Evolutionary conservation across 2,888 invertebrate genomes (phyloP).

Genomic region (Agrenia bidenticulata): DNA sequence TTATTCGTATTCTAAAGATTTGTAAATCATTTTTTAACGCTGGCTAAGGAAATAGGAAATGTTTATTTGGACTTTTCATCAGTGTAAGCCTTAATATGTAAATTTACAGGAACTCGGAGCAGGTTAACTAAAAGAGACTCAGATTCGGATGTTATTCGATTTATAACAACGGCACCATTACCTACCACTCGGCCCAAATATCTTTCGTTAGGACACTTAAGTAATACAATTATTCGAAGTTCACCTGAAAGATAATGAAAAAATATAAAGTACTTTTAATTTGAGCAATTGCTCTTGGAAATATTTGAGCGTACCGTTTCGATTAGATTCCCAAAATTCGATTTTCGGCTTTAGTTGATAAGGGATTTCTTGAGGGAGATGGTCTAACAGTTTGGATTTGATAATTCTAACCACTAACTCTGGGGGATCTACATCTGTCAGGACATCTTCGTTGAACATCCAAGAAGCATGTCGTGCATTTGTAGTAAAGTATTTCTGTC

Average conservation of each 20-base stretch:
- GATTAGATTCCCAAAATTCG: conserved; percentile 61
- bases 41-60: too few relatives aligned
- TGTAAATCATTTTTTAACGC: too few relatives aligned
- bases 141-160: conserved; percentile 67
- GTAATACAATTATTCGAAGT: conserved; percentile 63
- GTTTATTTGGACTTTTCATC: conserved; percentile 1
- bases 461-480: conserved; percentile 69
- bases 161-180: conserved; percentile 67
- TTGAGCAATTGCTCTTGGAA: too few relatives aligned
- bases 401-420: conserved; percentile 72
- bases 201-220: conserved; percentile 66
- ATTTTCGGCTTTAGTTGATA: conserved; percentile 69
- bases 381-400: conserved; percentile 79
- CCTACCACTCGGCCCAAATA: conserved; percentile 70
- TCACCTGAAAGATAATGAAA: conserved; percentile 57
- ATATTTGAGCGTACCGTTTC: conserved; percentile 39
- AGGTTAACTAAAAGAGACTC: conserved; percentile 67
- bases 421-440: conserved; percentile 74
- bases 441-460: conserved; percentile 67
- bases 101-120: conserved; percentile 65
- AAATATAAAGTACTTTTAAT: too few relatives aligned
- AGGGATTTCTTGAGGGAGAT: conserved; percentile 81
- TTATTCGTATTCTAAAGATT: too few relatives aligned
- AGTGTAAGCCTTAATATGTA: conserved; percentile 55
- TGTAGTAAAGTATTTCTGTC: conserved; percentile 68